A percentile compares a stretch with the other conserved stretches of the same genome.
phyloP scores from a whole-genome alignment of 1,140 invertebrate genomes.

The Leptopilina boulardi region DNA sequence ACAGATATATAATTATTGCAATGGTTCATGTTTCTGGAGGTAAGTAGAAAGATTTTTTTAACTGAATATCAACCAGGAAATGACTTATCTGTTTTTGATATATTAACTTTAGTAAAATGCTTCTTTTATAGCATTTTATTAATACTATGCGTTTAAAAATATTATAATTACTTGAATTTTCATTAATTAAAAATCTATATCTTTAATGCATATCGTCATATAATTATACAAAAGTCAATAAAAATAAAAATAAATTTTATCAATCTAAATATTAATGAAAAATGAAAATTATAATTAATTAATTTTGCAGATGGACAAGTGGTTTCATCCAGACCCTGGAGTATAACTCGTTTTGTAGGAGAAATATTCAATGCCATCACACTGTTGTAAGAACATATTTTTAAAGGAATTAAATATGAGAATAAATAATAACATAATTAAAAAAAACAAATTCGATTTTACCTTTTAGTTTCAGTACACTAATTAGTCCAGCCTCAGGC shows the following conservation, averaged over 20 bases:
- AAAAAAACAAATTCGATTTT: too few relatives aligned
- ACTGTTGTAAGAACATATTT: conserved; percentile 48
- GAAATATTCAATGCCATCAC: conserved; percentile 45
- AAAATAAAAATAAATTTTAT: not conserved
- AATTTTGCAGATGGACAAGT: conserved; percentile 52
- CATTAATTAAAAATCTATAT: too few relatives aligned
- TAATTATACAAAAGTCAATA: not conserved
- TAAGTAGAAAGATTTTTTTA: conserved; percentile 31
- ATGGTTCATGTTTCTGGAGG: conserved; percentile 46
- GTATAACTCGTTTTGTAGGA: conserved; percentile 45
- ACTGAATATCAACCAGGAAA: not conserved
- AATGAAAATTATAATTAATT: not conserved
- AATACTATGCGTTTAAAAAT: too few relatives aligned
- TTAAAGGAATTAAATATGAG: too few relatives aligned
- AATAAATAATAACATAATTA: too few relatives aligned
- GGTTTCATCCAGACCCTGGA: conserved; percentile 46
- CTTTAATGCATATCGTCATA: too few relatives aligned
- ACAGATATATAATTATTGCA: not conserved
- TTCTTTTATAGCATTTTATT: too few relatives aligned
- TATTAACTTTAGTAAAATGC: too few relatives aligned
- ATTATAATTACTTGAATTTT: too few relatives aligned
- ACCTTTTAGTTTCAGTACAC: too few relatives aligned
- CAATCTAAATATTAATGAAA: not conserved
- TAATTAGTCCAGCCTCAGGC: too few relatives aligned
- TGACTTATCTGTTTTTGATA: not conserved